phyloP scores from a whole-genome alignment of 2,888 invertebrate species.

The Camponotus fellah region DNA sequence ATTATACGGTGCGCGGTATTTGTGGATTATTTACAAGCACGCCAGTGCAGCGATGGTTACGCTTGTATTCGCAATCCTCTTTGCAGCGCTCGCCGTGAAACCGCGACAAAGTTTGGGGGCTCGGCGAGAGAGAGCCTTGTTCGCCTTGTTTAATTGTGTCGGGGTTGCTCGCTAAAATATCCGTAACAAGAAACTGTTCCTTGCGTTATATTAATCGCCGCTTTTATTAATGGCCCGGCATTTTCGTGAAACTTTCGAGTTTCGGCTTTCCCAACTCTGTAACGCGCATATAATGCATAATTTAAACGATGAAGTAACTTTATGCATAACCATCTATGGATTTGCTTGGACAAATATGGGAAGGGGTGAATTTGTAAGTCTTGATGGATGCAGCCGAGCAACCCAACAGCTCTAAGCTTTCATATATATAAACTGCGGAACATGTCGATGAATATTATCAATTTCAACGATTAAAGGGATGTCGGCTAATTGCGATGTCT shows the following conservation, averaged over 20 bases:
- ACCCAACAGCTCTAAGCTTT: slow-evolving; percentile 7
- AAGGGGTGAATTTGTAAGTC: not conserved
- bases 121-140: not conserved
- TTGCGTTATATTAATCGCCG: not conserved
- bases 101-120: not conserved
- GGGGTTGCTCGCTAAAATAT: not conserved
- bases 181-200: not conserved
- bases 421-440: not conserved
- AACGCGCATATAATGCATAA: slow-evolving; percentile 30
- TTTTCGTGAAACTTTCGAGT: slow-evolving; percentile 28
- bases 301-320: slow-evolving; percentile 39
- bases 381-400: not conserved
- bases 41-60: slow-evolving; percentile 31
- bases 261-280: slow-evolving; percentile 7
- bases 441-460: not conserved
- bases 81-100: not conserved
- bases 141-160: not conserved
- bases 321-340: slow-evolving; percentile 20
- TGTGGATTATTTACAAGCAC: slow-evolving; percentile 30
- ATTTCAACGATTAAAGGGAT: not conserved
- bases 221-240: slow-evolving; percentile 7
- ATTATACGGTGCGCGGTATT: slow-evolving; percentile 19
- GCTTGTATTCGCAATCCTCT: slow-evolving; percentile 10
- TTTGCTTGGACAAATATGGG: not conserved
- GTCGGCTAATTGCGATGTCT: not conserved